A percentile compares a stretch with the other conserved stretches of the same genome.
Conservation (phyloP, 2,113 vertebrate species). For the Phrynocephalus versicolor region DNA sequence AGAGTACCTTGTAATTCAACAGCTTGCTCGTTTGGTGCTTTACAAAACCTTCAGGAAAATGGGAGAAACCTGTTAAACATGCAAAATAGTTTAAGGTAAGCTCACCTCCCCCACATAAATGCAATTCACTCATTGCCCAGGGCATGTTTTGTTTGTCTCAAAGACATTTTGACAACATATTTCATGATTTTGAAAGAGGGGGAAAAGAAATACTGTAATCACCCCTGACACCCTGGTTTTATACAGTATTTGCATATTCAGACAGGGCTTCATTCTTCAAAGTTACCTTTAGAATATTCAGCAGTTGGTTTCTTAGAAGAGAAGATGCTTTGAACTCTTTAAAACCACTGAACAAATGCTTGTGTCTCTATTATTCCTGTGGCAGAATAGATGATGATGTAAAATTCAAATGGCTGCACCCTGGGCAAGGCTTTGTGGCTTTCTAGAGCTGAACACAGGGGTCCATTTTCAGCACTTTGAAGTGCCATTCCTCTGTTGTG, state of each 20-base stretch:
- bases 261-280: not conserved
- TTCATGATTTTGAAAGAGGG: not conserved
- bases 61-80: too few species aligned
- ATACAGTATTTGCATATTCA: not conserved
- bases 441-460: not conserved
- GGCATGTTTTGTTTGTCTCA: not conserved
- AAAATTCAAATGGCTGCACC: not conserved
- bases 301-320: not conserved
- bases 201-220: too few species aligned
- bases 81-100: too few species aligned
- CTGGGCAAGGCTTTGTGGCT: not conserved
- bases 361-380: not conserved
- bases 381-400: too few species aligned
- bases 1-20: too few species aligned
- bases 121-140: too few species aligned
- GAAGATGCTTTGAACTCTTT: not conserved
- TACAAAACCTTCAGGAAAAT: too few species aligned
- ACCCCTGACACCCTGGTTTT: too few species aligned
- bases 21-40: too few species aligned
- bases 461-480: too few species aligned
- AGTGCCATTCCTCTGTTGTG: too few species aligned
- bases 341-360: not conserved
- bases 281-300: not conserved
- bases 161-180: not conserved
- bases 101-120: too few species aligned